Conservation (phyloP, 2,113 vertebrate species). For the Antennarius striatus region DNA sequence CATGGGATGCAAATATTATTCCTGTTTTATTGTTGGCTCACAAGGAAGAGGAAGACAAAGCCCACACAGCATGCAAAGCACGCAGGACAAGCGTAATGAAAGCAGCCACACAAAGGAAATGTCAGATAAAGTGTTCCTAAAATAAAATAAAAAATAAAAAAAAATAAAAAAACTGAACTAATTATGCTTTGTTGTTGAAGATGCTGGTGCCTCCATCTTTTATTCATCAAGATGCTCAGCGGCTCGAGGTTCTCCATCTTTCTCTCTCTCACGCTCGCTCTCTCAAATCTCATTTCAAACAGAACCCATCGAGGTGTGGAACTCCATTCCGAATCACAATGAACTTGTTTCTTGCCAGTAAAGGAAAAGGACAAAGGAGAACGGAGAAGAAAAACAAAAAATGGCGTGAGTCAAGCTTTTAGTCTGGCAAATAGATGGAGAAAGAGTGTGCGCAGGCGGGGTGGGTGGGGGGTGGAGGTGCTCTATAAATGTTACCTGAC, state of each 20-base stretch:
- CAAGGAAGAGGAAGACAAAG: slow-evolving; percentile 22
- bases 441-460: neutral
- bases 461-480: neutral
- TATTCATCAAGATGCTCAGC: slow-evolving; percentile 75
- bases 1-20: slow-evolving; percentile 42
- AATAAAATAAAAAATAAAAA: slow-evolving; percentile 45
- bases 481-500: slow-evolving; percentile 76
- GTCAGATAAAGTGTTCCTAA: slow-evolving; percentile 67
- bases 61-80: slow-evolving; percentile 40
- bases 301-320: slow-evolving; percentile 69
- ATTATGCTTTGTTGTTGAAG: slow-evolving; percentile 74
- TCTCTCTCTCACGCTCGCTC: slow-evolving; percentile 57
- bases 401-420: slow-evolving; percentile 47
- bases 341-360: slow-evolving; percentile 66
- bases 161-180: slow-evolving; percentile 60
- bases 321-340: slow-evolving; percentile 72
- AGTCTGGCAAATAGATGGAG: slow-evolving; percentile 46
- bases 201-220: slow-evolving; percentile 69
- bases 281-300: slow-evolving; percentile 77
- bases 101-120: slow-evolving; percentile 65
- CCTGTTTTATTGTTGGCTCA: slow-evolving; percentile 34
- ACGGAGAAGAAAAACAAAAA: slow-evolving; percentile 1
- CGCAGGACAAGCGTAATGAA: slow-evolving; percentile 46
- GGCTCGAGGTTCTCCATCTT: slow-evolving; percentile 61
- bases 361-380: slow-evolving; percentile 21